Evolutionary conservation across 53 echinoderm and acorn worm genomes (phyloP), one percentile per base, ranked within the genome.

Genomic region (Apostichopus leukothele): DNA sequence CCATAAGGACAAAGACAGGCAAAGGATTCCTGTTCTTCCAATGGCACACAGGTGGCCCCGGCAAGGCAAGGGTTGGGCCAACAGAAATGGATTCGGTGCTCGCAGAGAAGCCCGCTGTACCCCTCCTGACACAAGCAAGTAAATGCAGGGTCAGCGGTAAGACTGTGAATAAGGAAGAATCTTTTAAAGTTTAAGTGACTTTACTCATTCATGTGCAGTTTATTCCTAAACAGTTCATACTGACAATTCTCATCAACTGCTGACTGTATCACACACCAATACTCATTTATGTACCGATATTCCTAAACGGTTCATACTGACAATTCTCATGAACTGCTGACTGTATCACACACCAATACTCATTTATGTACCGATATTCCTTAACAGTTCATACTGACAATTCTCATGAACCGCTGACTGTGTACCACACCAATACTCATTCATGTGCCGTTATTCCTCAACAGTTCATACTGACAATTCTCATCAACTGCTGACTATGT

Each of bases 1-100:
- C 93, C 95, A 89, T 92, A 92, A 0, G 93, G 91, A 76, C 95
- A 95, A 5, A 92, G 78, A 88, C 95, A 95, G 6, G 84, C 89
- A 91, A 92, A 93, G 51, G 89, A 67, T 14, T 75, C 52, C 18
- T 90, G 88, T 22, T 88, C 92, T 27, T 67, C 76, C 14, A 86
- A 61, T 0, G 93, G 90, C 1, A 92, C 83, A 68, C 93, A 96
- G 0, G 92, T 91, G n/a, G 88, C 92, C 14, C 96, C 96, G n/a
- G 88, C 88, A 57, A 90, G 88, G 71, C 96, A 96, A 0, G 95
- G 95, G 71, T 90, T 76, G 27, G 91, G 93, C 53, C 83, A 57
- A 73, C 95, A 92, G 57, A 86, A 83, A 66, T 94, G 91, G 8
- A 91, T 52, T 18, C 18, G 12, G 9, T 90, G 75, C 76, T 94